Base-by-base conservation (phyloP, 2,888 invertebrate species). In the Vannuccia rotundouncinata region DNA sequence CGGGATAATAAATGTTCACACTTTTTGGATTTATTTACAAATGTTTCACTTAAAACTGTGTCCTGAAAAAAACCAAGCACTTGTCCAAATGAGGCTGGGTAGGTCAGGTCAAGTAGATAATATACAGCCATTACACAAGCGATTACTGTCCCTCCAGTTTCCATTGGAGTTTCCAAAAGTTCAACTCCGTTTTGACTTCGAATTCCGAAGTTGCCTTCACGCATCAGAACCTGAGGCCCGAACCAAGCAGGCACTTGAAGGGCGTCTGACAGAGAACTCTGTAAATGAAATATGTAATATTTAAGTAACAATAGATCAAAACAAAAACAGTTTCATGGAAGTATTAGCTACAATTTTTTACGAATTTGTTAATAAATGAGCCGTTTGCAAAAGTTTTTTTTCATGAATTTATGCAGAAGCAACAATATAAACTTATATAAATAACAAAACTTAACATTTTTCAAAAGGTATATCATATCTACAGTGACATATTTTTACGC, bases 201-300 rank as follows among this genome's bases (percentile, higher is more conserved):
- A 2, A 66, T 66, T 2, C 66, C 66, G 25, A 66, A 66, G 22
- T 27, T 66, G 66, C 22, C 22, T 22, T 66, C 66, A 66, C 25
- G 66, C 66, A 66, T 17, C 5, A 66, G 22, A 66, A 66, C 66
- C 22, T 66, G 66, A 5, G 66, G 66, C 5, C 66, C 66, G 25
- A 66, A 66, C 25, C 25, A 27, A 13, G 22, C 66, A 66, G 25
- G 66, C 66, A 66, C 66, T 66, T 27, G 66, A 17, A 66, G 66
- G 2, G 66, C 66, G 66, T 66, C 66, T 13, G 22, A 66, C 22
- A 66, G 66, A 66, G 66, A 66, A 66, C 66, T 66, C 66, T 5
- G 25, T n/a, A 66, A 66, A 66, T 66, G 66, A 22, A 66, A 13
- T 22, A 66, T 22, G 25, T 13, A 66, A 66, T 2, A 66, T 66